phyloP scores from a whole-genome alignment of 2,797 vertebrate genomes.

The Chelon auratus region DNA sequence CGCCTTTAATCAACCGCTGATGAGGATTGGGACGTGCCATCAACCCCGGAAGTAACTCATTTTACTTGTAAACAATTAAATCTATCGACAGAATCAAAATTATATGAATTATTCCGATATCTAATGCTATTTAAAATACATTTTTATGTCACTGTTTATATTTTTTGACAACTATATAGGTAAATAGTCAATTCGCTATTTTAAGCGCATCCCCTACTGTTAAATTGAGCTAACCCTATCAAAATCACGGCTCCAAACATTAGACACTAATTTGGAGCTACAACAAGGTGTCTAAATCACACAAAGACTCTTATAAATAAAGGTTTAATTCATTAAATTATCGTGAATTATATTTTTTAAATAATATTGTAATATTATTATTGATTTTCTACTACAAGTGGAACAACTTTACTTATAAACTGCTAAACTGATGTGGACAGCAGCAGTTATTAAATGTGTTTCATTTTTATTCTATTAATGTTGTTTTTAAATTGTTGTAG shows the following conservation, averaged over 20 bases:
- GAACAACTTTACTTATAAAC: neutral
- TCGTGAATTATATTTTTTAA: too few relatives aligned
- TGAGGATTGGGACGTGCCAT: slow-evolving; percentile 77
- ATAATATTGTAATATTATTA: too few relatives aligned
- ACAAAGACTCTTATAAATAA: neutral
- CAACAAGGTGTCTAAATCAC: neutral
- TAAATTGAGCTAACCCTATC: slow-evolving; percentile 60
- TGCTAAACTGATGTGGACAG: neutral
- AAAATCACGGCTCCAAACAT: slow-evolving; percentile 44
- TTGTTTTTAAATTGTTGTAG: neutral
- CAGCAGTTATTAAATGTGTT: too few relatives aligned
- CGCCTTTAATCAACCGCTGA: slow-evolving; percentile 76
- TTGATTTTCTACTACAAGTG: neutral
- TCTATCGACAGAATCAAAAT: neutral
- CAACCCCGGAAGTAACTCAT: slow-evolving; percentile 74
- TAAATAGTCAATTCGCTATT: neutral
- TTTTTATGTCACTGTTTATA: neutral
- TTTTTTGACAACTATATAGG: neutral
- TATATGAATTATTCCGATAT: neutral
- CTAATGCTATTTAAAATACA: neutral
- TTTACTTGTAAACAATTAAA: slow-evolving; percentile 20
- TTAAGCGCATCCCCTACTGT: slow-evolving; percentile 51
- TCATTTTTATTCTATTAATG: neutral
- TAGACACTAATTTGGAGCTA: neutral
- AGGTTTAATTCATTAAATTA: neutral